Conservation (phyloP, 2,888 invertebrate genomes). For the Himalopsyche tibetana region DNA sequence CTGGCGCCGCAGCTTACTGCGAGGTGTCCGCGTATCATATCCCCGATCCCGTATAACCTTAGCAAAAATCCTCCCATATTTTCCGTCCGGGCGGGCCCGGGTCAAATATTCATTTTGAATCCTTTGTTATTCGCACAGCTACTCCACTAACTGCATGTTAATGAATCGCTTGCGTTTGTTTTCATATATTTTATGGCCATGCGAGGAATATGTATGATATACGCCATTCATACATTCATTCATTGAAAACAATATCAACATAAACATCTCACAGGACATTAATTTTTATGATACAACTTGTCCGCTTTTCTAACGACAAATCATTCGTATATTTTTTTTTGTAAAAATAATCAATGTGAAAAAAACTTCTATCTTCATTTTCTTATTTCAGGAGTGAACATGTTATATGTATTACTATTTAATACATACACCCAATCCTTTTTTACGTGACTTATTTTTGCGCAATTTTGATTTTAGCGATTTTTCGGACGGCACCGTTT, state of each 20-base stretch:
- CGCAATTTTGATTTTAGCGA: too few relatives aligned
- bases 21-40: neutral
- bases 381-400: too few relatives aligned
- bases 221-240: neutral
- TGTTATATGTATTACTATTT: too few relatives aligned
- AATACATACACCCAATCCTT: too few relatives aligned
- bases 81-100: slow-evolving; percentile 1
- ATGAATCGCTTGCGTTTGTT: slow-evolving; percentile 5
- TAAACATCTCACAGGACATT: neutral
- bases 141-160: slow-evolving; percentile 3
- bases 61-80: slow-evolving; percentile 5
- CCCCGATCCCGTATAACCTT: neutral
- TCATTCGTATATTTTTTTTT: neutral
- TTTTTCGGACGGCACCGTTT: too few relatives aligned
- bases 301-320: neutral
- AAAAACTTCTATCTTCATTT: too few relatives aligned
- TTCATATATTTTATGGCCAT: neutral
- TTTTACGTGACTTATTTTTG: too few relatives aligned
- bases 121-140: slow-evolving; percentile 28
- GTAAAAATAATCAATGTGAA: too few relatives aligned
- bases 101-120: slow-evolving; percentile 43
- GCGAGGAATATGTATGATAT: neutral
- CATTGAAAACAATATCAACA: neutral
- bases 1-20: slow-evolving; percentile 9
- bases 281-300: neutral